Evolutionary conservation across 2,797 vertebrate genomes (phyloP), one percentile per base, ranked within the genome.

Genomic region (Oophaga sylvatica): DNA sequence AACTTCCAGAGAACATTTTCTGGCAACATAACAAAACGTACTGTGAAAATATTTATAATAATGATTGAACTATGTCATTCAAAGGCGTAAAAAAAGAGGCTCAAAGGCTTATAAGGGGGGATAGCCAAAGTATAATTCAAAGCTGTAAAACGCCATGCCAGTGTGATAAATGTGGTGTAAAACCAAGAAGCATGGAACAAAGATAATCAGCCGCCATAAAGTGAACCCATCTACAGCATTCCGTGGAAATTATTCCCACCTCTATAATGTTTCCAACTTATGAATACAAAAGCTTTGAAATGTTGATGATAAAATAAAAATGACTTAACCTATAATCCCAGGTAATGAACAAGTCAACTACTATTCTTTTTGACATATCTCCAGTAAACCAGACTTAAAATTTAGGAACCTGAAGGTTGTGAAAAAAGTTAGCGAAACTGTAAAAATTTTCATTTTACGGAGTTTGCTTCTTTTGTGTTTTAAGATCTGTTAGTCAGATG

Each of bases 1-100:
- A 3, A 73, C 70, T 73, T 73, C 70, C n/a, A 73, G 70, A 73
- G 70, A 20, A 45, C 45, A 73, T 7, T 19, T 35, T 20, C 31
- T 73, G 70, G 70, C 70, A 75, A 45, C 53, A 68, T n/a, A 22
- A 75, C 41, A 75, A 53, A 73, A 53, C 20, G 41, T 22, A 75
- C 41, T 75, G 10, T 20, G 12, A 53, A 48, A n/a, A 4, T 13
- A 22, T 48, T 75, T 75, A 48, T 48, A 75, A n/a, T 75, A 53
- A 75, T 73, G 19, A 75, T 20, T 75, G 41, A 75, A 75, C 45
- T 48, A 22, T 75, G 71, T 20, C 10, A 48, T 53, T 75, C 41
- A 75, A 53, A 48, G 71, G 41, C 20, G 20, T 75, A 22, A 48
- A n/a, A 35, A 10, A n/a, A 53, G 45, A 16, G 41, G 35, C 20